Base-by-base conservation (phyloP, 2,888 invertebrate genomes). In the Drosophila hawaiiensis region DNA sequence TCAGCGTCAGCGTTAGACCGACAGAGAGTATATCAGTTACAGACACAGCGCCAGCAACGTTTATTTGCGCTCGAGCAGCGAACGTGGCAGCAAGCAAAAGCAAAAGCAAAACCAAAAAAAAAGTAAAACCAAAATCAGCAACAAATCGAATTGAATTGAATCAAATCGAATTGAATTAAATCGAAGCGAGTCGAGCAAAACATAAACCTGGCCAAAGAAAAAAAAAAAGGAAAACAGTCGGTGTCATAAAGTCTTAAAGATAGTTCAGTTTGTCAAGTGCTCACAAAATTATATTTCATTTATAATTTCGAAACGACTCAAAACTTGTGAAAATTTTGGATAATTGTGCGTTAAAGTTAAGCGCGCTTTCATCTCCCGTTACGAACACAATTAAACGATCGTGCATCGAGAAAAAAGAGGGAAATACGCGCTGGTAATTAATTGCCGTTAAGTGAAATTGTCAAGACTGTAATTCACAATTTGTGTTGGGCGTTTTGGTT, bases 11-110 rank as follows among this genome's bases (percentile, higher is more conserved):
- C 54, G 63, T 64, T 59, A 50, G 53, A 53, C 58, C 68, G 79
- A 74, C 88, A 61, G 87, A 69, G 91, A 89, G 80, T 91, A 91
- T 91, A 91, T 92, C 92, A 92, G 91, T 88, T 83, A 84, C 89
- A 84, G 84, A 65, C 90, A 84, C 79, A 76, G 73, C 73, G 78
- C 68, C 76, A 81, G 84, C 84, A 86, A 86, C 89, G 90, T 91
- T 92, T 92, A 92, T 92, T 92, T 92, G 91, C 92, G 92, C 91
- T 92, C 90, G 89, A 92, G 83, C 92, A 91, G 83, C 88, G 92
- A 92, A 92, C 91, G 92, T 91, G 91, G 90, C 89, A 92, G 90
- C 92, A 88, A 56, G 63, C 75, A 87, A 81, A 82, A 76, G 33
- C 63, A 68, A 75, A 64, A 47, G 37, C 55, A 80, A 39, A 55